Evolutionary conservation across 2,797 vertebrate genomes (phyloP).

Genomic region (Ficedula albicollis): DNA sequence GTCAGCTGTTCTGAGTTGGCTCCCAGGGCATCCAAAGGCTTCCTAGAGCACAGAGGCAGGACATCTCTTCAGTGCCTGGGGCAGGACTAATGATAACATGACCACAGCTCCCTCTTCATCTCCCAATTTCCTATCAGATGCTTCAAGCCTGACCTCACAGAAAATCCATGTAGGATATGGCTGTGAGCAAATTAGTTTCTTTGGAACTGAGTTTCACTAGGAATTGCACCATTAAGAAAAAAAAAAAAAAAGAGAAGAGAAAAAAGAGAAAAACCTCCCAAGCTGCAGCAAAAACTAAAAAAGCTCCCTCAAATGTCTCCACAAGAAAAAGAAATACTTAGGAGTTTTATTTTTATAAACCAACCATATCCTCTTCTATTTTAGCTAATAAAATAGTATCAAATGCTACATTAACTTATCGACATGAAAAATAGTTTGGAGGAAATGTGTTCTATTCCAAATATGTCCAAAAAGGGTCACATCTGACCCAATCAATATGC

Average conservation of each 20-base stretch:
- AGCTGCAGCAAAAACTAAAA: background rate
- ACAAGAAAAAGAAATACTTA: background rate
- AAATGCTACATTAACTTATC: background rate
- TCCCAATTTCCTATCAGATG: background rate
- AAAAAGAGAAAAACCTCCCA: background rate
- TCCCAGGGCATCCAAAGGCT: background rate
- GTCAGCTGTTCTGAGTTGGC: background rate
- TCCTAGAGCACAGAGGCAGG: rapidly evolving
- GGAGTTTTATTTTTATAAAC: background rate
- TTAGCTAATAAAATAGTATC: background rate
- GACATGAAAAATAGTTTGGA: background rate
- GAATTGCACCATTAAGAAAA: background rate
- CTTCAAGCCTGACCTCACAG: background rate
- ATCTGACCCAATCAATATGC: background rate
- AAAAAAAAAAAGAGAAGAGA: background rate
- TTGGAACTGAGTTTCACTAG: background rate
- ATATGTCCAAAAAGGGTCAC: background rate
- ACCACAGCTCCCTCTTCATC: background rate
- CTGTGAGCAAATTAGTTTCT: background rate
- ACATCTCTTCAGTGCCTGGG: background rate
- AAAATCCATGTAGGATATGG: background rate
- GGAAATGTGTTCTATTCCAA: conserved; percentile 1
- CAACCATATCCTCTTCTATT: background rate
- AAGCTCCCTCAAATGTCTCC: background rate
- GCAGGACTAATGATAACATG: background rate